Conservation (phyloP, 1,140 invertebrate genomes). For the Drosophila ohnishii region DNA sequence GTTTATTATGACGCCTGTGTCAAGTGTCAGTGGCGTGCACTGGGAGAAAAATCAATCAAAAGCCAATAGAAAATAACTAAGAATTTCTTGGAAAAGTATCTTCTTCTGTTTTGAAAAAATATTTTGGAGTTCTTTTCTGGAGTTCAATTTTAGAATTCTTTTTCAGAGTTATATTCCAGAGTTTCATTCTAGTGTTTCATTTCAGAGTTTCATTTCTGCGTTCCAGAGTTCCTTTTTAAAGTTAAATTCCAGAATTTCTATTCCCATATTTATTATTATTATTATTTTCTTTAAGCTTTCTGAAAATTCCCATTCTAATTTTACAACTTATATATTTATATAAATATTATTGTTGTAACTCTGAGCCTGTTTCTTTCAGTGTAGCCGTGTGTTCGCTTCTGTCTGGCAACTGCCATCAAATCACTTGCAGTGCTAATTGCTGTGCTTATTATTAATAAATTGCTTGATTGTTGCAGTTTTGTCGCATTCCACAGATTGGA, state of each 20-base stretch:
- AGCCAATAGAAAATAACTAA: background rate
- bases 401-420: constrained; percentile 40
- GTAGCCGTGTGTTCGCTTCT: constrained; percentile 1
- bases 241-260: background rate
- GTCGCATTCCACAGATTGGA: constrained; percentile 32
- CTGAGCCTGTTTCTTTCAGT: background rate
- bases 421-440: constrained; percentile 59
- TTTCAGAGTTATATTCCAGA: too few relatives aligned
- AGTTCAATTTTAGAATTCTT: too few relatives aligned
- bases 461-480: constrained; percentile 47
- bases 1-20: constrained; percentile 43
- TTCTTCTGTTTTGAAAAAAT: too few relatives aligned
- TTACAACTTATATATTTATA: background rate
- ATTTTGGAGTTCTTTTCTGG: too few relatives aligned
- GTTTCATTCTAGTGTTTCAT: too few relatives aligned
- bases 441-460: constrained; percentile 59
- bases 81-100: background rate
- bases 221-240: background rate
- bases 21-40: constrained; percentile 14
- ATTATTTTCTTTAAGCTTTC: background rate
- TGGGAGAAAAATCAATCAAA: background rate
- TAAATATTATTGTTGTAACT: background rate
- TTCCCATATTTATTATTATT: too few relatives aligned
- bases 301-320: background rate
- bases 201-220: too few relatives aligned